phyloP scores from a whole-genome alignment of 2,113 vertebrate genomes.

The Heterocephalus glaber region DNA sequence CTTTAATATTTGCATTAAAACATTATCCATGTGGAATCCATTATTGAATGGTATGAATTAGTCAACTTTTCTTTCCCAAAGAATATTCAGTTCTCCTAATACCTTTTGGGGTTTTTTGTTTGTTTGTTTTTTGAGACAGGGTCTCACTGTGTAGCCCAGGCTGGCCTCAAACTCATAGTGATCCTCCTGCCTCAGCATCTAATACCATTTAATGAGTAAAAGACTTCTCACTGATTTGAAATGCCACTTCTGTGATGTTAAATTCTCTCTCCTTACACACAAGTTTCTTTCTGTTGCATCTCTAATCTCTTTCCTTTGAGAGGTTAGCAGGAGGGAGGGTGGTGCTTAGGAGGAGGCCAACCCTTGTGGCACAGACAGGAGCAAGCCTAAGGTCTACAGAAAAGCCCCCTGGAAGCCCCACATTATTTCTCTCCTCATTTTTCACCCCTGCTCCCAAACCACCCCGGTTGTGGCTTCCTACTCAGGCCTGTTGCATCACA shows the following conservation, averaged over 20 bases:
- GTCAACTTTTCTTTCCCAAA: background rate
- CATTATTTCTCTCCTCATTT: background rate
- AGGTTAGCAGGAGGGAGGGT: background rate
- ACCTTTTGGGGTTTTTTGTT: background rate
- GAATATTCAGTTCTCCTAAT: background rate
- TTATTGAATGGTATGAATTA: slow-evolving; percentile 17
- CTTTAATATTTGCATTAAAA: background rate
- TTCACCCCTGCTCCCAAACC: background rate
- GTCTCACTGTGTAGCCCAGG: background rate
- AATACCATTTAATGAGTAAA: background rate
- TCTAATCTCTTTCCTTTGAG: slow-evolving; percentile 16
- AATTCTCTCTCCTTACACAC: background rate
- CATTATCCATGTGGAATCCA: background rate
- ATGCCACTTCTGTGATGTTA: background rate
- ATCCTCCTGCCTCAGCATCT: background rate
- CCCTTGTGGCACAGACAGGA: background rate
- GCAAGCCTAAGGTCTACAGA: background rate
- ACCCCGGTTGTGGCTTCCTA: background rate
- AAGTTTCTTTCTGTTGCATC: background rate
- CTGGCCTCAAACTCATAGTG: background rate
- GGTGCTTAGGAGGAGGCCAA: background rate
- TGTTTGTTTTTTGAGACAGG: background rate
- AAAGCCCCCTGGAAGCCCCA: background rate
- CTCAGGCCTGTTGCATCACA: slow-evolving; percentile 56
- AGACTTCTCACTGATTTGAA: background rate